Evolutionary conservation across 2,888 invertebrate genomes (phyloP).

Genomic region (Lathronympha strigana): DNA sequence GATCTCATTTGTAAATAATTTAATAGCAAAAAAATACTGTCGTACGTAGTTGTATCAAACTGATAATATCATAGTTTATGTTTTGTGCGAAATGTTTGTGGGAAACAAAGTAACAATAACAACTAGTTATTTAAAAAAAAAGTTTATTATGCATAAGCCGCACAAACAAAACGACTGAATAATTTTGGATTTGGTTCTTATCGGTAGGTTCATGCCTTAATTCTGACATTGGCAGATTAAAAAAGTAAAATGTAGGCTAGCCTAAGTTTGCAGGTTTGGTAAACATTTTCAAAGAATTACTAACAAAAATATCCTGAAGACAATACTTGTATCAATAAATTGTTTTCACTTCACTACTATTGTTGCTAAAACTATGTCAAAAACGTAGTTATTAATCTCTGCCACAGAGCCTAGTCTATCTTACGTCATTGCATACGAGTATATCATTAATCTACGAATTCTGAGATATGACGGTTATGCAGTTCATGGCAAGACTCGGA

Average conservation of each 20-base stretch:
- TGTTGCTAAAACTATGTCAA: not conserved
- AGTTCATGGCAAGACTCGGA: too few relatives aligned
- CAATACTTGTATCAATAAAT: conserved; percentile 6
- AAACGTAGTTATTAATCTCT: not conserved
- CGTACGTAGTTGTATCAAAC: too few relatives aligned
- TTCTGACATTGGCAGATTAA: conserved; percentile 7
- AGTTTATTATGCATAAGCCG: conserved; percentile 23
- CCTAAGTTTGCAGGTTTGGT: conserved; percentile 1
- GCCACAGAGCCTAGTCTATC: too few relatives aligned
- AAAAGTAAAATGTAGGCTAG: not conserved
- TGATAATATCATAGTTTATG: too few relatives aligned
- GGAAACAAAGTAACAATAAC: not conserved
- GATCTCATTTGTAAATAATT: too few relatives aligned
- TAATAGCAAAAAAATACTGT: too few relatives aligned
- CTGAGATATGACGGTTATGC: too few relatives aligned
- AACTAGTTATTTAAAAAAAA: not conserved
- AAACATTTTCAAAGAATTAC: not conserved
- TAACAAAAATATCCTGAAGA: not conserved
- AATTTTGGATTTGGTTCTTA: conserved; percentile 1
- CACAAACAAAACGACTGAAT: conserved; percentile 6
- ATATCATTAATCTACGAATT: too few relatives aligned
- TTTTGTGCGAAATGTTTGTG: too few relatives aligned
- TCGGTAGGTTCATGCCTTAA: conserved; percentile 2
- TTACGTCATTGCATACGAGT: too few relatives aligned
- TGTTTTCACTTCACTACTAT: not conserved